Evolutionary conservation across 2,888 invertebrate genomes (phyloP).

Genomic region (Palloptera scutellata): DNA sequence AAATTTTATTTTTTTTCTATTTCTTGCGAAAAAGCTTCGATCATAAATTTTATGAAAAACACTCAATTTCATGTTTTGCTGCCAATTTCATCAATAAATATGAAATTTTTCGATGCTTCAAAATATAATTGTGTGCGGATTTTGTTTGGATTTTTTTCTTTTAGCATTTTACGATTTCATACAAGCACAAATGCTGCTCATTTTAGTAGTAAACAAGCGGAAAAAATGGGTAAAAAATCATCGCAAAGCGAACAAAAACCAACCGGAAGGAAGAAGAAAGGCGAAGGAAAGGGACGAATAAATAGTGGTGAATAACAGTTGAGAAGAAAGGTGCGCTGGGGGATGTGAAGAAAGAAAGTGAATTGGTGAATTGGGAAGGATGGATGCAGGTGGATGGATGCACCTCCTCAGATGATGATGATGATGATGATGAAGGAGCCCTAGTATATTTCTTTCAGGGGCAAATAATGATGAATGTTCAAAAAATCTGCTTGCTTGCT

Average conservation of each 20-base stretch:
- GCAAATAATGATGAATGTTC: slow-evolving; percentile 21
- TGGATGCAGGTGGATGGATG: too few species aligned
- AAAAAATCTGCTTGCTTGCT: slow-evolving; percentile 10
- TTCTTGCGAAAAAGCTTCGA: neutral
- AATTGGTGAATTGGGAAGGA: too few species aligned
- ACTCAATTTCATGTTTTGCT: slow-evolving; percentile 38
- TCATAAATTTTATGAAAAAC: slow-evolving; percentile 32
- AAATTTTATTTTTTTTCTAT: neutral
- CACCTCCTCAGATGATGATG: too few species aligned
- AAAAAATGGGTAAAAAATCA: too few species aligned
- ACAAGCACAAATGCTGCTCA: slow-evolving; percentile 23
- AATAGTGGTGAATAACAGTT: too few species aligned
- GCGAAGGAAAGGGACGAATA: too few species aligned
- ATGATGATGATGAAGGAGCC: neutral
- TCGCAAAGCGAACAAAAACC: slow-evolving; percentile 34
- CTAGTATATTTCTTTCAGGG: slow-evolving; percentile 30
- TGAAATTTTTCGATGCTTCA: slow-evolving; percentile 25
- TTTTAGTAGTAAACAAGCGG: slow-evolving; percentile 35
- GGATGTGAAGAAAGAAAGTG: too few species aligned
- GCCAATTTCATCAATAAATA: slow-evolving; percentile 39
- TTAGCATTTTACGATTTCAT: slow-evolving; percentile 8
- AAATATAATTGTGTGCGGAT: neutral
- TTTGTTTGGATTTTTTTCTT: slow-evolving; percentile 7
- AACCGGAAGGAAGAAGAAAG: neutral
- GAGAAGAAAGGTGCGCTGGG: too few species aligned